Evolutionary conservation across 2,888 invertebrate genomes (phyloP).

Genomic region (Baronia brevicornis): DNA sequence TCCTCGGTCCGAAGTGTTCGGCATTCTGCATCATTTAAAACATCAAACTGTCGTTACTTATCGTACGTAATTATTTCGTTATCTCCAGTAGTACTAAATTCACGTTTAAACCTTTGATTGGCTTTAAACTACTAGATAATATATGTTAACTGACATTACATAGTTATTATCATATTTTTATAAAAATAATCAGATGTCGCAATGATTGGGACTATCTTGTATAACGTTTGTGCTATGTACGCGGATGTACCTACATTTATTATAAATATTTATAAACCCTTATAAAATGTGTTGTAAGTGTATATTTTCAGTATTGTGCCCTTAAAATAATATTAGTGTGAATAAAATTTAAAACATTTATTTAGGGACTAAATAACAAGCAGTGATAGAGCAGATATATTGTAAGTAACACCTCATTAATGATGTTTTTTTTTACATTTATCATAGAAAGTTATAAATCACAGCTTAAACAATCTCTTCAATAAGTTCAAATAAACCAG

Average conservation of each 20-base stretch:
- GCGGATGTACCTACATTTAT: conserved; percentile 6
- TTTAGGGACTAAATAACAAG: too few species aligned
- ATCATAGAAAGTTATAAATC: too few species aligned
- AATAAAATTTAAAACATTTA: too few species aligned
- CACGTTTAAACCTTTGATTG: conserved; percentile 68
- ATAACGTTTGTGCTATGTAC: conserved; percentile 10
- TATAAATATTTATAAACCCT: too few species aligned
- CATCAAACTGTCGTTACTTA: conserved; percentile 48
- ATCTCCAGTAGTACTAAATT: conserved; percentile 60
- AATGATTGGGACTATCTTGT: conserved; percentile 17
- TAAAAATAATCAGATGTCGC: conserved; percentile 17
- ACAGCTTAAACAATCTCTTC: conserved; percentile 8
- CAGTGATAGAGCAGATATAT: too few species aligned
- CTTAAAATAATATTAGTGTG: conserved; percentile 3
- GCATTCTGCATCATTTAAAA: conserved; percentile 35
- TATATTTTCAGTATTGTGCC: conserved; percentile 9
- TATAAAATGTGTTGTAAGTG: too few species aligned
- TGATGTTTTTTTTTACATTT: too few species aligned
- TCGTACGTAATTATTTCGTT: conserved; percentile 61
- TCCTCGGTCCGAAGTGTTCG: conserved; percentile 27
- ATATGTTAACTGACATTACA: conserved; percentile 28
- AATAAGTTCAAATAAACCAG: conserved; percentile 13
- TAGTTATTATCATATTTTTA: conserved; percentile 23
- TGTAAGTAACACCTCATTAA: too few species aligned
- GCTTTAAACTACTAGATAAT: conserved; percentile 60